Evolutionary conservation across 2,888 invertebrate genomes (phyloP).

Genomic region (Cheilosia urbana): DNA sequence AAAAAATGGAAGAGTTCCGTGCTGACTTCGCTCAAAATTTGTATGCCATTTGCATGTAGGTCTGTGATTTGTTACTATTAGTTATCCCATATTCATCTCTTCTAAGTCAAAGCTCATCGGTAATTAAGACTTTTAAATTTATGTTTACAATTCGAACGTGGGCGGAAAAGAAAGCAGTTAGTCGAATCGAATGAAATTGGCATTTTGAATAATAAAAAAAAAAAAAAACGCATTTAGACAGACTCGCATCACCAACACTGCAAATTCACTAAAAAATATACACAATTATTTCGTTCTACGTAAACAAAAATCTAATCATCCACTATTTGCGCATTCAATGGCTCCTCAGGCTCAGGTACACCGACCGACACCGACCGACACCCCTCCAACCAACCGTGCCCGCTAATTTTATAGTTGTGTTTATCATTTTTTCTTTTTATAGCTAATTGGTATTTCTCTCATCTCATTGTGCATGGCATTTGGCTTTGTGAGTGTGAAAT

Average conservation of each 20-base stretch:
- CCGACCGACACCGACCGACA: background rate
- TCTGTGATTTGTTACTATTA: no score
- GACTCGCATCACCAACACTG: background rate
- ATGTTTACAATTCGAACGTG: no score
- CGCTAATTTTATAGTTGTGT: slow-evolving; percentile 37
- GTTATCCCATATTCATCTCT: no score
- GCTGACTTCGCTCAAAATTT: no score
- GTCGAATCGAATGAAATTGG: no score
- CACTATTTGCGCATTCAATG: slow-evolving; percentile 36
- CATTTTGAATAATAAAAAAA: no score
- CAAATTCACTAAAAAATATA: background rate
- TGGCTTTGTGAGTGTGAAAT: slow-evolving; percentile 10
- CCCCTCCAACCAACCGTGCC: background rate
- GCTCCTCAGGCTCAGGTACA: slow-evolving; percentile 1
- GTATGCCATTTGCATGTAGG: no score
- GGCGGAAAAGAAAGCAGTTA: no score
- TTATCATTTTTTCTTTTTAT: slow-evolving; percentile 3
- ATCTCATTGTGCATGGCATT: slow-evolving; percentile 1
- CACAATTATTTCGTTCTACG: background rate
- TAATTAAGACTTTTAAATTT: no score
- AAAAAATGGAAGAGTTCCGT: no score
- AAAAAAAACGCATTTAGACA: no score
- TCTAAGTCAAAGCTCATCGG: no score
- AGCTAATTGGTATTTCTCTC: slow-evolving; percentile 37
- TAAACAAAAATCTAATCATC: slow-evolving; percentile 24